Conservation (phyloP, 2,797 vertebrate genomes). For the Notolepis coatsorum region DNA sequence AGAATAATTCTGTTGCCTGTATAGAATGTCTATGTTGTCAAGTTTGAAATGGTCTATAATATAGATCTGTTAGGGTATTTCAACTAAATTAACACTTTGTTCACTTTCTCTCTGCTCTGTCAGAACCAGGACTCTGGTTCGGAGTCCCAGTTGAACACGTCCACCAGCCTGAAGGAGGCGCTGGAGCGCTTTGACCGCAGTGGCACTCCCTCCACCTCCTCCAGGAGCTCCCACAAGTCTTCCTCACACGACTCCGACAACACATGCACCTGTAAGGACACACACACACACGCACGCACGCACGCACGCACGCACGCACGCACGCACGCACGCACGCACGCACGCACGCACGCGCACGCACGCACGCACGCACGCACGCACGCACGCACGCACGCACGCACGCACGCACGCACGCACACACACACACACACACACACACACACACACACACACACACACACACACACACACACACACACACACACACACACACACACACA, state of each 20-base stretch:
- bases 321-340: neutral
- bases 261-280: constrained; percentile 90
- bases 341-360: neutral
- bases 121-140: constrained; percentile 93
- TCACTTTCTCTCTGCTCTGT: constrained; percentile 3
- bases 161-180: constrained; percentile 95
- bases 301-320: neutral
- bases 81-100: neutral
- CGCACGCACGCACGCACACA: neutral
- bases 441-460: neutral
- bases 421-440: neutral
- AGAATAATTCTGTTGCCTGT: too few species aligned
- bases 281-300: neutral
- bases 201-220: constrained; percentile 91
- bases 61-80: too few species aligned
- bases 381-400: neutral
- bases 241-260: constrained; percentile 93
- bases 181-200: constrained; percentile 94
- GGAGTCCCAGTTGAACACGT: constrained; percentile 93
- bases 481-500: neutral
- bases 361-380: neutral
- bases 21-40: too few species aligned
- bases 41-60: too few species aligned
- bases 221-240: constrained; percentile 93
- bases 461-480: neutral